These are phyloP conservation scores for Elanus axillaris DNA, from an alignment of 2,113 vertebrate species.

Conservation along the genomic window DNA sequence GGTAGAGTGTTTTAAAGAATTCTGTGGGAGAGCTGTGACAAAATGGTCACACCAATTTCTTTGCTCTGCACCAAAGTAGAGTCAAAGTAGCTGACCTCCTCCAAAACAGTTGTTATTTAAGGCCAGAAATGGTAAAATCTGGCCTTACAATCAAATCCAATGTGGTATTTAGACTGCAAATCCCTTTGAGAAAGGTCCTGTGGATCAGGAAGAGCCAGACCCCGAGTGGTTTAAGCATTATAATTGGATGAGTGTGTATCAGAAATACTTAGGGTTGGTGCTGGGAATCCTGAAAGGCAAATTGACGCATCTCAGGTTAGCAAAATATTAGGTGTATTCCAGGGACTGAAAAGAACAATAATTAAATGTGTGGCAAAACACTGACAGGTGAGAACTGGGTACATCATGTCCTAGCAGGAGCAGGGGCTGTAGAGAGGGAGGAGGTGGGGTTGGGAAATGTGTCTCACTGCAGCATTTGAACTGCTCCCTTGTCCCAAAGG, in stretches of 20 bases:
- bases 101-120: background rate
- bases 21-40: background rate
- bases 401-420: background rate
- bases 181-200: background rate
- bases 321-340: background rate
- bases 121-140: background rate
- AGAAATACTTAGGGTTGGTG: background rate
- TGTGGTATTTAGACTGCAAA: background rate
- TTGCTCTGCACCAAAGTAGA: background rate
- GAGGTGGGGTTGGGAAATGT: background rate
- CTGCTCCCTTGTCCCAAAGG: rapidly evolving
- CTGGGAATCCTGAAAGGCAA: background rate
- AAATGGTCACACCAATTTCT: background rate
- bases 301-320: background rate
- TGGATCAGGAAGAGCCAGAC: background rate
- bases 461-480: background rate
- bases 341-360: background rate
- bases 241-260: background rate
- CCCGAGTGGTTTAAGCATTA: background rate
- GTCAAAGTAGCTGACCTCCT: background rate
- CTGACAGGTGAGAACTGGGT: background rate
- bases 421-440: background rate
- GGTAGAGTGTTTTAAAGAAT: background rate
- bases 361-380: background rate
- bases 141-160: background rate